Base-by-base conservation (phyloP, 2,113 vertebrate species). In the Indicator indicator region DNA sequence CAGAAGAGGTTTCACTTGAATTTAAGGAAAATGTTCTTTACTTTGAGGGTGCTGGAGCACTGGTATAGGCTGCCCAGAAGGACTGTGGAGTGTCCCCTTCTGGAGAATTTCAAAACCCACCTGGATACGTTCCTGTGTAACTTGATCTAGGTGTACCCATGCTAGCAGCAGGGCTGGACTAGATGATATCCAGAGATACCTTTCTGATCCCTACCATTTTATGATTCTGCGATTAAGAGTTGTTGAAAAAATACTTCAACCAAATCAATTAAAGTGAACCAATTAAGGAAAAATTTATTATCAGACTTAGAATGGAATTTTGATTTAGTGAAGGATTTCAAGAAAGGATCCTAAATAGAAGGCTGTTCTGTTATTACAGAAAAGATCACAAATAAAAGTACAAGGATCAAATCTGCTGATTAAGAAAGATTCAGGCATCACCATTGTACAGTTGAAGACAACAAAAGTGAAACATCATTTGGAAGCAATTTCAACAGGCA, bases 371-470 rank as follows among this genome's bases (percentile, higher is more conserved):
- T n/a, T 48, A 19, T 30, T 52, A 46, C 17, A 67, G 2, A 46
- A 58, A 52, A 70, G 12, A 44, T 1, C 20, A 27, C 86, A 94
- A 60, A 48, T 27, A 94, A 67, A 67, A 21, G 30, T 87, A 93
- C 20, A 93, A 83, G 83, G 82, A 93, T 92, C 80, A 97, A 80
- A 70, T 73, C 84, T 95, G 90, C 96, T 97, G 96, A 89, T 96
- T 96, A 92, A 93, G 81, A 69, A 95, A 93, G 85, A 89, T 86
- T 96, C 93, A 96, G 87, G 88, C 93, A 97, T 95, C 84, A 80
- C 75, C 62, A 96, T 26, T 89, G 81, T 94, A 94, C 28, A 92
- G 88, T 33, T 95, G 48, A 96, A 76, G 75, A 93, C 16, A 42
- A 86, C 23, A 91, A 80, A 62, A 89, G 19, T 7, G 77, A 95